These are phyloP conservation scores for Drosophila dives DNA, from an alignment of 2,888 invertebrate genomes.

Conservation along the genomic window DNA sequence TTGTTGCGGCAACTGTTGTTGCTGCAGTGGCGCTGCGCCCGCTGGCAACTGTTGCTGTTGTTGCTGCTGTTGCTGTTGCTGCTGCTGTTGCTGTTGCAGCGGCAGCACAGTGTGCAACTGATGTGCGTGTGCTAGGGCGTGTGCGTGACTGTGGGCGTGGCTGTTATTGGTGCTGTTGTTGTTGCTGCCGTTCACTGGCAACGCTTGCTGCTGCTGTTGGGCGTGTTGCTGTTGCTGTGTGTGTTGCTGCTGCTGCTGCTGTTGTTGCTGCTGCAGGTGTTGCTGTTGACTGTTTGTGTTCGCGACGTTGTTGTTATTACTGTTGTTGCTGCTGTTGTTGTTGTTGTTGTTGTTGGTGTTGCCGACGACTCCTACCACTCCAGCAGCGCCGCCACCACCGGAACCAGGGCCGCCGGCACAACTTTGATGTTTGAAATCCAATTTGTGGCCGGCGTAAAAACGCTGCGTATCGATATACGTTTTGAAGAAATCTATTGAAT, in stretches of 20 bases:
- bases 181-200: constrained; percentile 17
- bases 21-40: constrained; percentile 41
- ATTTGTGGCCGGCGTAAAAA: constrained; percentile 89
- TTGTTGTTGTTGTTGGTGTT: constrained; percentile 85
- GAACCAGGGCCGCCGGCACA: constrained; percentile 88
- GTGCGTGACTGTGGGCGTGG: constrained; percentile 61
- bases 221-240: constrained; percentile 45
- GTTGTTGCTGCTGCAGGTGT: constrained; percentile 42
- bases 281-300: constrained; percentile 47
- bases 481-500: constrained; percentile 84
- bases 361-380: constrained; percentile 79
- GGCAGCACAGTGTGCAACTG: constrained; percentile 55
- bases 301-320: constrained; percentile 85
- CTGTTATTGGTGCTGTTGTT: constrained; percentile 34
- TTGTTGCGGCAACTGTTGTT: constrained; percentile 52
- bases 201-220: constrained; percentile 35
- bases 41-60: constrained; percentile 57
- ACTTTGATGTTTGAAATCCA: constrained; percentile 94
- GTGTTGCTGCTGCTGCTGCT: constrained; percentile 30
- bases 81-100: constrained; percentile 52
- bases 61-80: constrained; percentile 50
- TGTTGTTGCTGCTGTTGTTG: constrained; percentile 82
- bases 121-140: constrained; percentile 65
- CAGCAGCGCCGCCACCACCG: constrained; percentile 85
- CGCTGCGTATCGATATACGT: constrained; percentile 85